phyloP scores from a whole-genome alignment of 2,113 vertebrate species.

The Ptyas mucosa region DNA sequence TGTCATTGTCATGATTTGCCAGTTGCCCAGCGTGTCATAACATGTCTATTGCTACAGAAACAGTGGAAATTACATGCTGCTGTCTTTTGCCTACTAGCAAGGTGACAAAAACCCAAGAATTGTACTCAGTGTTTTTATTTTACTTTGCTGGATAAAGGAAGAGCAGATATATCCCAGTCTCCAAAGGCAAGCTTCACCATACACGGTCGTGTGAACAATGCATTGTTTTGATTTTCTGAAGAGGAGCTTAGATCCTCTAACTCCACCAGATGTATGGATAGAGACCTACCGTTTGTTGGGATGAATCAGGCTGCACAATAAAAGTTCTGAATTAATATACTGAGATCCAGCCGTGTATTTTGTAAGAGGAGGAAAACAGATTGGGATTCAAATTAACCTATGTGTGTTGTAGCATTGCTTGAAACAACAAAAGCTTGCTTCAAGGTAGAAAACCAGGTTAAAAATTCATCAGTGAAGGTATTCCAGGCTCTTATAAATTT shows the following conservation, averaged over 20 bases:
- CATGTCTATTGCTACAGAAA: background rate
- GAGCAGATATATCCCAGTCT: background rate
- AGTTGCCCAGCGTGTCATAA: rapidly evolving
- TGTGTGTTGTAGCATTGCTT: background rate
- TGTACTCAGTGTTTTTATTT: background rate
- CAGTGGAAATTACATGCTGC: background rate
- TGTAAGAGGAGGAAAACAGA: background rate
- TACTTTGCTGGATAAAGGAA: background rate
- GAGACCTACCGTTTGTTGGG: slow-evolving; percentile 22
- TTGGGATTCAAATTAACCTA: background rate
- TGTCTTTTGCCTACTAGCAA: background rate
- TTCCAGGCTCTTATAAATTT: too few species aligned
- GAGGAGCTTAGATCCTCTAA: slow-evolving; percentile 29
- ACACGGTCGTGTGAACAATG: background rate
- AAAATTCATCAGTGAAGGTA: background rate
- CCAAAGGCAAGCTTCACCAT: background rate
- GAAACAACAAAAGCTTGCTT: background rate
- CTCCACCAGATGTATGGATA: background rate
- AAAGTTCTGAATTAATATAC: slow-evolving; percentile 31
- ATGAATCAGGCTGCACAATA: slow-evolving; percentile 41
- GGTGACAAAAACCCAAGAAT: background rate
- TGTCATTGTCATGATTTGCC: background rate
- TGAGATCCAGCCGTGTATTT: background rate
- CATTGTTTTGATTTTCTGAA: slow-evolving; percentile 5
- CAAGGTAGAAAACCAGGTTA: background rate